phyloP scores from a whole-genome alignment of 2,797 vertebrate genomes.

The Chaetodon trifasciatus region DNA sequence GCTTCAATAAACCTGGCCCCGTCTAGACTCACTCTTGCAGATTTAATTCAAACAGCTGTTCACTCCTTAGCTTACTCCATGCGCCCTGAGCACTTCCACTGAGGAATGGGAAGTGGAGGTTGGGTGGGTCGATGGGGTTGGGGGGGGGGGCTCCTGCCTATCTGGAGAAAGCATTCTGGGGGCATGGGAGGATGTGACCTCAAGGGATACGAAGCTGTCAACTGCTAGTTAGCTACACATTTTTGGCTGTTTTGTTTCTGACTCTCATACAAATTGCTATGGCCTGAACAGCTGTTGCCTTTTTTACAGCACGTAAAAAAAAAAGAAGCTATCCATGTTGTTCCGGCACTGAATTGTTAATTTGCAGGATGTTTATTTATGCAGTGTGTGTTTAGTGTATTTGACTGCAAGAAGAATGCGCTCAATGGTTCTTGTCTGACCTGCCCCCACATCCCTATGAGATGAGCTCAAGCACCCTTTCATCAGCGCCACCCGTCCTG shows the following conservation, averaged over 20 bases:
- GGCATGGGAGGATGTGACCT: constrained; percentile 64
- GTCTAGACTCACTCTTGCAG: constrained; percentile 83
- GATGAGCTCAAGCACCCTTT: not conserved
- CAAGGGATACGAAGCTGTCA: constrained; percentile 62
- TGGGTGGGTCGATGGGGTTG: not conserved
- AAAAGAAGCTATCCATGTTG: not conserved
- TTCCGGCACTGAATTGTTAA: constrained; percentile 9
- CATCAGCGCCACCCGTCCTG: not conserved
- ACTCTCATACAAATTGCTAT: constrained; percentile 54
- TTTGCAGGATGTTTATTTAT: constrained; percentile 28
- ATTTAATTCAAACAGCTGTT: constrained; percentile 89
- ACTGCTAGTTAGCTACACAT: constrained; percentile 61
- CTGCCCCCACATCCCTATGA: not conserved
- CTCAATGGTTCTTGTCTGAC: not conserved
- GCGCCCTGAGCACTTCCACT: constrained; percentile 73
- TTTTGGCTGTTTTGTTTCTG: constrained; percentile 67
- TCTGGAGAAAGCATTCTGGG: constrained; percentile 50
- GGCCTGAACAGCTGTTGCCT: constrained; percentile 61
- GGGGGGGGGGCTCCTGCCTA: not conserved
- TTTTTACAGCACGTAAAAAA: constrained; percentile 4
- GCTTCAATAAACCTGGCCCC: constrained; percentile 84
- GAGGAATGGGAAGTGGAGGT: constrained; percentile 52
- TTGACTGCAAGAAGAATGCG: not conserved
- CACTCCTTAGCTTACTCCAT: constrained; percentile 61
- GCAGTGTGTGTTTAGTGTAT: not conserved